Conservation (phyloP, 2,113 vertebrate species). For the Caretta caretta region DNA sequence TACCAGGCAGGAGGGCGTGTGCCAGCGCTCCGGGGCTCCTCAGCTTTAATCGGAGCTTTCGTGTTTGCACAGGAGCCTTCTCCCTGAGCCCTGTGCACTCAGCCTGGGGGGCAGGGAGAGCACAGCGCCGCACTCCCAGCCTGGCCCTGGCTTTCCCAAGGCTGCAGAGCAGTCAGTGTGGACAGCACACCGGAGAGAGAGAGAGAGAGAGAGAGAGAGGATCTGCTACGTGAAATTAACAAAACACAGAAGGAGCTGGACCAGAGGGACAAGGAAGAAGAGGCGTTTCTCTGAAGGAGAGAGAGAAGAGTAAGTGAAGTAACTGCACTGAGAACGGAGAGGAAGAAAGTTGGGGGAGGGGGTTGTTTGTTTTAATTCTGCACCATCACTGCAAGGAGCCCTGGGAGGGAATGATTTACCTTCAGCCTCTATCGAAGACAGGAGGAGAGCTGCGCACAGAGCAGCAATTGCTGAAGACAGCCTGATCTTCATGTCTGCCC, state of each 20-base stretch:
- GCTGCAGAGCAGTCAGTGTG: slow-evolving; percentile 55
- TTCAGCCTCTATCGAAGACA: slow-evolving; percentile 89
- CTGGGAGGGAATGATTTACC: slow-evolving; percentile 82
- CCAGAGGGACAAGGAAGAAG: slow-evolving; percentile 46
- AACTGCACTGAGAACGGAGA: slow-evolving; percentile 59
- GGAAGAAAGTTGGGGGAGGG: slow-evolving; percentile 7
- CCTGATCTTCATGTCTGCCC: slow-evolving; percentile 88
- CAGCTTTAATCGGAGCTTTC: neutral
- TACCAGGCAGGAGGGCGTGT: neutral
- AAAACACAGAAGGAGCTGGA: slow-evolving; percentile 58
- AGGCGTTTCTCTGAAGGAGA: slow-evolving; percentile 66
- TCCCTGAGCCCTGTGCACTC: neutral
- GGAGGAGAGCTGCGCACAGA: slow-evolving; percentile 83
- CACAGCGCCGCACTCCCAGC: neutral
- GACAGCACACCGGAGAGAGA: slow-evolving; percentile 82
- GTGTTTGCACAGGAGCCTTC: slow-evolving; percentile 33
- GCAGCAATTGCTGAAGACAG: slow-evolving; percentile 82
- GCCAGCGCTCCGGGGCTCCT: neutral
- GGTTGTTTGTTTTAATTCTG: slow-evolving; percentile 25
- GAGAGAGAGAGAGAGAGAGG: slow-evolving; percentile 49
- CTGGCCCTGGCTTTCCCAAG: neutral
- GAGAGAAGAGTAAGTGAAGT: slow-evolving; percentile 53
- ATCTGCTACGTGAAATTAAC: slow-evolving; percentile 40
- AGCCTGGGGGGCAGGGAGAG: neutral
- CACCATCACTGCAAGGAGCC: neutral